Percentiles rank a stretch among this genome's conserved stretches.
Evolutionary conservation across 2,888 invertebrate genomes (phyloP).

Genomic region (Panzeria rudis): DNA sequence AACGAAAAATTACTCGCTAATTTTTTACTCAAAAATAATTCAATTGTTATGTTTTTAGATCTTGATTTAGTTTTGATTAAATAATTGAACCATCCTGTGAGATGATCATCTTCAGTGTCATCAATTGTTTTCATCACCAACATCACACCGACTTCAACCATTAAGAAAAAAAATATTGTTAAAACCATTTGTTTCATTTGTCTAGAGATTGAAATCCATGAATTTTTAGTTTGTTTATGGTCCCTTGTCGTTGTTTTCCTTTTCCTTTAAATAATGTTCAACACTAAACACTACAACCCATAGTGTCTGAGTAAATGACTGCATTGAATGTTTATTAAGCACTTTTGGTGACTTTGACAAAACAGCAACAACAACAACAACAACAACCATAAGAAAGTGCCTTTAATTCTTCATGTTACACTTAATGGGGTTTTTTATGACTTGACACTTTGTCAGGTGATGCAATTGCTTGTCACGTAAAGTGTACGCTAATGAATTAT

Average conservation of each 20-base stretch:
- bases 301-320: constrained; percentile 2
- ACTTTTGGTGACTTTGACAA: constrained; percentile 30
- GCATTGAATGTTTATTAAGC: constrained; percentile 44
- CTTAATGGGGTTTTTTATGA: constrained; percentile 56
- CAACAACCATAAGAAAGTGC: constrained; percentile 27
- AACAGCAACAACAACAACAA: not conserved
- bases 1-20: no score
- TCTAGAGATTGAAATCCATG: constrained; percentile 30
- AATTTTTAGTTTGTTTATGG: constrained; percentile 32
- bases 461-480: constrained; percentile 64
- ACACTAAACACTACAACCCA: not conserved
- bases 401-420: constrained; percentile 51
- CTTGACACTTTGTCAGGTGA: constrained; percentile 66
- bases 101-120: constrained; percentile 11
- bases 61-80: not conserved
- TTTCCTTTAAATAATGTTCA: not conserved
- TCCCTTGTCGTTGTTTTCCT: not conserved
- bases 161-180: not conserved
- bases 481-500: constrained; percentile 58
- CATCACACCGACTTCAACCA: not conserved
- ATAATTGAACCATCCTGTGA: not conserved
- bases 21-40: not conserved
- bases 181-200: not conserved
- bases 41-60: not conserved
- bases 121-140: not conserved